These are phyloP conservation scores for Pseudachorutes palmiensis DNA, from an alignment of 1,140 invertebrate genomes.

Conservation along the genomic window DNA sequence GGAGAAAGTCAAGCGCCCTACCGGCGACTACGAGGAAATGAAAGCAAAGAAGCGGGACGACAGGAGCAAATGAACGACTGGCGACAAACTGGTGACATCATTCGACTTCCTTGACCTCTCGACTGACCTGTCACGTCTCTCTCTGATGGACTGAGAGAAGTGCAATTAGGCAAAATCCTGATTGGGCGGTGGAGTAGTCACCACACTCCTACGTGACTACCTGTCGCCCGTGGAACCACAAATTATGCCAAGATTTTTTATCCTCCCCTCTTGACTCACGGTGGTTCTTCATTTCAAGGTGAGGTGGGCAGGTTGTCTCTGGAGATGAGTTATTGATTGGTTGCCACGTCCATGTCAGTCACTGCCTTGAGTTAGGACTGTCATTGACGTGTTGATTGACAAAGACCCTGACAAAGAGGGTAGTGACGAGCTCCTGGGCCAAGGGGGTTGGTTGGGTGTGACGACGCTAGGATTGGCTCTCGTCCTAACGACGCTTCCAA, in stretches of 20 bases:
- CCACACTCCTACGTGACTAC: constrained; percentile 32
- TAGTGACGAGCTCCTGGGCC: neutral
- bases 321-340: too few species aligned
- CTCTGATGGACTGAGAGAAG: too few species aligned
- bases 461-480: neutral
- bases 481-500: too few species aligned
- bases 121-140: constrained; percentile 34
- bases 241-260: constrained; percentile 27
- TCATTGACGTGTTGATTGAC: too few species aligned
- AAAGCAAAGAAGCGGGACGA: too few species aligned
- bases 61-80: neutral
- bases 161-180: too few species aligned
- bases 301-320: too few species aligned
- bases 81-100: neutral
- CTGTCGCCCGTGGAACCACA: constrained; percentile 30
- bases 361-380: too few species aligned
- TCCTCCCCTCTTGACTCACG: too few species aligned
- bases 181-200: neutral
- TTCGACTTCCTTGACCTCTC: neutral
- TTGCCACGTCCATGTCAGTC: too few species aligned
- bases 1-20: neutral
- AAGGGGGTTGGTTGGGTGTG: too few species aligned
- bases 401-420: neutral
- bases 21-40: constrained; percentile 8
- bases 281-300: too few species aligned